Percentiles rank a stretch among this genome's conserved stretches.
These are phyloP conservation scores for Hyles euphorbiae DNA, from an alignment of 1,140 invertebrate species.

Conservation along the genomic window DNA sequence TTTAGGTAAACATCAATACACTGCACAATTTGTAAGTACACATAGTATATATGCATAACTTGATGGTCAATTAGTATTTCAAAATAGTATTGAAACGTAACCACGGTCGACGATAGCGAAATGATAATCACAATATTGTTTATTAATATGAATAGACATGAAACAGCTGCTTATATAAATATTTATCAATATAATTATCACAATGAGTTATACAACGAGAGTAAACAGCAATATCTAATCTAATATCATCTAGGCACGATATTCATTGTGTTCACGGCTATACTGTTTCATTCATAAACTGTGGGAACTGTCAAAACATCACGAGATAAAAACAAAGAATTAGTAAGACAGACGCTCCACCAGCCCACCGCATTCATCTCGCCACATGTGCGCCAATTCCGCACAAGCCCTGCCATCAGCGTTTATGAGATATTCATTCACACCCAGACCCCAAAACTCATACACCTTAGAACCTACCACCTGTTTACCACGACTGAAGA, in stretches of 20 bases:
- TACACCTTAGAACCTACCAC: slow-evolving; percentile 45
- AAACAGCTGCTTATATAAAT: not conserved
- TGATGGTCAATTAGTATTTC: too few species aligned
- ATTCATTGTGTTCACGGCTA: slow-evolving; percentile 65
- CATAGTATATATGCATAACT: too few species aligned
- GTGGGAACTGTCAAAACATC: slow-evolving; percentile 63
- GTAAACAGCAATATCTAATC: slow-evolving; percentile 57
- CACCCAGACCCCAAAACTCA: slow-evolving; percentile 30
- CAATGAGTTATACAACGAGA: slow-evolving; percentile 25
- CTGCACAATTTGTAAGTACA: too few species aligned
- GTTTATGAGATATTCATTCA: slow-evolving; percentile 32
- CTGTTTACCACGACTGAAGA: slow-evolving; percentile 55
- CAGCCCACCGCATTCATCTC: slow-evolving; percentile 5
- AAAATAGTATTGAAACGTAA: too few species aligned
- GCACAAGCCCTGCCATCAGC: slow-evolving; percentile 9
- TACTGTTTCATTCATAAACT: slow-evolving; percentile 67
- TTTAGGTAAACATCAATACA: too few species aligned
- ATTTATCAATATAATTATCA: slow-evolving; percentile 11
- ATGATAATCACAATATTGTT: too few species aligned
- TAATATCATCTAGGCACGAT: slow-evolving; percentile 58
- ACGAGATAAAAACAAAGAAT: slow-evolving; percentile 62
- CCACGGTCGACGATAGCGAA: too few species aligned
- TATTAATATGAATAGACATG: too few species aligned
- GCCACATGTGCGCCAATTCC: slow-evolving; percentile 6
- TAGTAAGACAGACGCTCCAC: slow-evolving; percentile 7